Evolutionary conservation across 2,888 invertebrate species (phyloP).

Genomic region (Dryomyza anilis): DNA sequence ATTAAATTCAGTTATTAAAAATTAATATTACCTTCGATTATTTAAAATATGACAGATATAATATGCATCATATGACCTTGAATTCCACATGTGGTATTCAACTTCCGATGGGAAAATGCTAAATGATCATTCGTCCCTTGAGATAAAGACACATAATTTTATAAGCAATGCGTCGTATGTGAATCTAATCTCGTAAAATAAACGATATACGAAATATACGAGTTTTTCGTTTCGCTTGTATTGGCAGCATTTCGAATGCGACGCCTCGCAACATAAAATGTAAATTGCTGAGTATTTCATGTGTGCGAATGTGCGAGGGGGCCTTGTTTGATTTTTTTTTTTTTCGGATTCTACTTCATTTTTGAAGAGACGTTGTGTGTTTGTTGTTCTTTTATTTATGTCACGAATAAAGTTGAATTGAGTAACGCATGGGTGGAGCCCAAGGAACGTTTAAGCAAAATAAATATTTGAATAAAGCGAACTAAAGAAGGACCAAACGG

Average conservation of each 20-base stretch:
- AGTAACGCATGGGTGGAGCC: conserved; percentile 30
- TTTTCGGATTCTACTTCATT: too few relatives aligned
- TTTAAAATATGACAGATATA: too few relatives aligned
- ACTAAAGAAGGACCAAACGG: too few relatives aligned
- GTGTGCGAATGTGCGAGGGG: background rate
- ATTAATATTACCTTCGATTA: too few relatives aligned
- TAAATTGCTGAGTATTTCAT: conserved; percentile 1
- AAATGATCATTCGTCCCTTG: too few relatives aligned
- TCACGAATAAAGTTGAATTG: conserved; percentile 42
- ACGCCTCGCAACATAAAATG: conserved; percentile 17
- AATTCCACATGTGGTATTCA: too few relatives aligned
- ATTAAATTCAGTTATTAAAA: too few relatives aligned
- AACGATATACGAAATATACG: conserved; percentile 18
- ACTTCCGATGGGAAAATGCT: too few relatives aligned
- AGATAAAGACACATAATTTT: conserved; percentile 35
- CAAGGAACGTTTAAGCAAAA: background rate
- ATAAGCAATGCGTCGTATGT: conserved; percentile 27
- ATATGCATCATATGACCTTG: too few relatives aligned
- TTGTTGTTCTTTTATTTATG: conserved; percentile 41
- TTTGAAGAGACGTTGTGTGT: too few relatives aligned
- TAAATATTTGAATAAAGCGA: background rate
- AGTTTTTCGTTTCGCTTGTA: background rate
- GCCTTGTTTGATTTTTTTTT: conserved; percentile 25
- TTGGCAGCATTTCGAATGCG: conserved; percentile 4
- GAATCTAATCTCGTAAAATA: conserved; percentile 35